Evolutionary conservation across 2,888 invertebrate species (phyloP).

Genomic region (Phengaris alcon): DNA sequence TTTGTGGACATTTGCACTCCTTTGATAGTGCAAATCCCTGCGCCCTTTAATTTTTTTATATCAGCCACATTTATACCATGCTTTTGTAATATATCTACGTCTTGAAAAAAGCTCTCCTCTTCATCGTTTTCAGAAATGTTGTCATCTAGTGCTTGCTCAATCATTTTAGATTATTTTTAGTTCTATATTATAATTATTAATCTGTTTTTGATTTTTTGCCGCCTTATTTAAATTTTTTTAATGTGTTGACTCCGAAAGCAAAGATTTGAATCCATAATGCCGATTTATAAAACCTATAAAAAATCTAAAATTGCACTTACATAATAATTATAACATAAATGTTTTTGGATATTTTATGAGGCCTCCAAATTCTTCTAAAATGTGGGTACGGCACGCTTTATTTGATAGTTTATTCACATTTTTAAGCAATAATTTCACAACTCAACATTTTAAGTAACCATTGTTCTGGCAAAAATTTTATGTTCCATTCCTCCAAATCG

Average conservation of each 20-base stretch:
- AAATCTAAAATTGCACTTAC: too few relatives aligned
- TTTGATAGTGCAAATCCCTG: slow-evolving; percentile 89
- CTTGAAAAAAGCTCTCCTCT: slow-evolving; percentile 85
- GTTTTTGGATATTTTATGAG: too few relatives aligned
- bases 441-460: too few relatives aligned
- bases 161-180: slow-evolving; percentile 44
- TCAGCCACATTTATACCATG: slow-evolving; percentile 85
- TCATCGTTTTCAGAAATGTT: slow-evolving; percentile 78
- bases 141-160: slow-evolving; percentile 68
- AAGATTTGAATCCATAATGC: neutral
- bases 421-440: too few relatives aligned
- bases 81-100: slow-evolving; percentile 83
- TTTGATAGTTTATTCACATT: too few relatives aligned
- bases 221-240: neutral
- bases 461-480: too few relatives aligned
- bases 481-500: neutral
- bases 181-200: neutral
- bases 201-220: neutral
- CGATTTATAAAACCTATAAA: neutral
- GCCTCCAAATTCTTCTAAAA: too few relatives aligned
- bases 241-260: neutral
- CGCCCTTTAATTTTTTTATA: slow-evolving; percentile 86
- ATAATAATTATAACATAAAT: too few relatives aligned
- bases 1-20: slow-evolving; percentile 89
- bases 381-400: too few relatives aligned